phyloP scores from a whole-genome alignment of 2,888 invertebrate genomes.

The Apamea sordens region DNA sequence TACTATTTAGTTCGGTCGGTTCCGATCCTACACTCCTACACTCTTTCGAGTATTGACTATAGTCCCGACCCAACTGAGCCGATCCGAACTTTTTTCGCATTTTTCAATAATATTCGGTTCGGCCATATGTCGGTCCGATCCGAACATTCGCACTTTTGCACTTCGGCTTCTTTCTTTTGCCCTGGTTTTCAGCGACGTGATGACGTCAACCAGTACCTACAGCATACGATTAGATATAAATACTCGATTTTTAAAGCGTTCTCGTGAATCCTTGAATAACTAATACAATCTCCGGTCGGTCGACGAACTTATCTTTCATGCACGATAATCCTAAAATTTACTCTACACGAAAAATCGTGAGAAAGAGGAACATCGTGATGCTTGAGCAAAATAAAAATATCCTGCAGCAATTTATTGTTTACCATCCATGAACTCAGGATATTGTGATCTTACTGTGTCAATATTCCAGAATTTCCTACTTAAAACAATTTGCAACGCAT shows the following conservation, averaged over 20 bases:
- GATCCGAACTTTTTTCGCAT: no score
- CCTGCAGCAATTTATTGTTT: constrained; percentile 8
- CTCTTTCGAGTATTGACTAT: no score
- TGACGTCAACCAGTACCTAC: no score
- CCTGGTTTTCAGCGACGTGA: no score
- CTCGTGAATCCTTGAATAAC: neutral
- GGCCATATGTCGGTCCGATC: no score
- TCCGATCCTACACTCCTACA: no score
- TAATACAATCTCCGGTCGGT: neutral
- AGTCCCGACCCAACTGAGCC: no score
- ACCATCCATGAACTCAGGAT: constrained; percentile 4
- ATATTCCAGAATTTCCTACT: constrained; percentile 13
- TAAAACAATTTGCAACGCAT: neutral
- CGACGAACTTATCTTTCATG: neutral
- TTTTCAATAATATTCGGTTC: no score
- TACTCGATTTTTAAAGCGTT: neutral
- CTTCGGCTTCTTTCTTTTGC: no score
- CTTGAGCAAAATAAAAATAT: constrained; percentile 11
- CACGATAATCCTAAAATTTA: constrained; percentile 2
- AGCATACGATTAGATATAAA: no score
- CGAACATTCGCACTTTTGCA: no score
- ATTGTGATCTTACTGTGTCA: constrained; percentile 10
- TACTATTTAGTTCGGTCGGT: no score
- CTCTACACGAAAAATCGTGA: neutral
- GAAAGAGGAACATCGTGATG: neutral